Base-by-base conservation (phyloP, 2,113 vertebrate species). In the Herpailurus yagouaroundi region DNA sequence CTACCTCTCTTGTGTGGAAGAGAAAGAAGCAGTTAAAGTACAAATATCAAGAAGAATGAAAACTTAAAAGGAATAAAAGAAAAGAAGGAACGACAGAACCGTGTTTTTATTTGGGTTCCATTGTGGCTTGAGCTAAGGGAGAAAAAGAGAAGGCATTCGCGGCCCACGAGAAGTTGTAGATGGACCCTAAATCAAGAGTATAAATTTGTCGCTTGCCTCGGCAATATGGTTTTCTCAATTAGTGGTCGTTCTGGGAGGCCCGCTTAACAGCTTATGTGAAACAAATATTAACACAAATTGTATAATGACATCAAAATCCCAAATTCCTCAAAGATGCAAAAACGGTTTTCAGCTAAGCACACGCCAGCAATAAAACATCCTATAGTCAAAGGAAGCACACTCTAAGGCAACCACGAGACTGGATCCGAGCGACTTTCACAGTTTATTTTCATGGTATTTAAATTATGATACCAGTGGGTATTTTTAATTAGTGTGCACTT, bases 401-500 rank as follows among this genome's bases (percentile, higher is more conserved):
- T 98, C 98, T 93, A 91, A 98, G 98, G 98, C 98, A 98, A 96
- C 97, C 97, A 13, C 69, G 97, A 98, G 98, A 98, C 96, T 97
- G 98, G 96, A 98, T 98, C 97, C 95, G 97, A 98, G 98, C 96
- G 98, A 97, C 98, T 98, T 98, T 98, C 98, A 98, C 98, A 98
- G 98, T 99, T 99, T 99, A 99, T 99, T 99, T 99, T 99, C 98
- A 98, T 99, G 98, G 98, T 99, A 99, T 99, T 99, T 99, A 99
- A 99, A 99, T 99, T 98, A 98, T 98, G 99, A 98, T 98, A 99
- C 99, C 99, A 98, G 98, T 99, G 99, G 98, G 99, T 98, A 99
- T 99, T 99, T 99, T 99, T 99, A 99, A 99, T 99, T 99, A 99
- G 99, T 98, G 98, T 98, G 98, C 98, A 98, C 98, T 99, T 99